Percentiles rank a stretch among this genome's conserved stretches.
These are phyloP conservation scores for Gallinago jamesoni DNA, from an alignment of 2,113 vertebrate genomes.

Conservation along the genomic window DNA sequence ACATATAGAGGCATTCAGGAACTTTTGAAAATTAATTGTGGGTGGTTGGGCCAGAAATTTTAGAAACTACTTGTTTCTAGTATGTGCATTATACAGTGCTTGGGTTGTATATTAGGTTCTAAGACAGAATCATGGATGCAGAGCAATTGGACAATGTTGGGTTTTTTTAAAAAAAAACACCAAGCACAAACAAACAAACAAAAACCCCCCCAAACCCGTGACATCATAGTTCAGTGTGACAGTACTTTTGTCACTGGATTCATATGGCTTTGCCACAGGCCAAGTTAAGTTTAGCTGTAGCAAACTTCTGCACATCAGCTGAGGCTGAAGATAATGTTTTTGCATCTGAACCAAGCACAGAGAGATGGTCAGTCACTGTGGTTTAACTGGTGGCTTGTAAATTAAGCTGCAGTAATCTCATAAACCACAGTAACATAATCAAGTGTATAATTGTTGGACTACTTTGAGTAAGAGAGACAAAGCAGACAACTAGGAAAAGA, in stretches of 20 bases:
- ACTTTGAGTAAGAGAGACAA: neutral
- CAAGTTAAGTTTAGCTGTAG: neutral
- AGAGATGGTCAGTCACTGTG: neutral
- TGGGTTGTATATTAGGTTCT: neutral
- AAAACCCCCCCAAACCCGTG: neutral
- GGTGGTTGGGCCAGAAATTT: neutral
- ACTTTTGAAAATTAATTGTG: neutral
- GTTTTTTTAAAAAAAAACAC: neutral
- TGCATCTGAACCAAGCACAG: neutral
- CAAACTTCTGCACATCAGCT: neutral
- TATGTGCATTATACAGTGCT: neutral
- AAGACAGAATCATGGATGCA: neutral
- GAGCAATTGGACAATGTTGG: neutral
- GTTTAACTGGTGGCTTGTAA: neutral
- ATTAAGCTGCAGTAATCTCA: neutral
- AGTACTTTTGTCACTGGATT: neutral
- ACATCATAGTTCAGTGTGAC: neutral
- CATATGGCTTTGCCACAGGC: neutral
- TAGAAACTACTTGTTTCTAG: neutral
- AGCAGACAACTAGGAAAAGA: neutral
- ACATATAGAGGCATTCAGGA: neutral
- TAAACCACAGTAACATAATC: neutral
- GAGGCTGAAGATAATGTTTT: neutral
- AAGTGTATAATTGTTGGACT: neutral
- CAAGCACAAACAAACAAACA: neutral